Conservation (phyloP, 1,140 invertebrate species). For the Papilio polyxenes region DNA sequence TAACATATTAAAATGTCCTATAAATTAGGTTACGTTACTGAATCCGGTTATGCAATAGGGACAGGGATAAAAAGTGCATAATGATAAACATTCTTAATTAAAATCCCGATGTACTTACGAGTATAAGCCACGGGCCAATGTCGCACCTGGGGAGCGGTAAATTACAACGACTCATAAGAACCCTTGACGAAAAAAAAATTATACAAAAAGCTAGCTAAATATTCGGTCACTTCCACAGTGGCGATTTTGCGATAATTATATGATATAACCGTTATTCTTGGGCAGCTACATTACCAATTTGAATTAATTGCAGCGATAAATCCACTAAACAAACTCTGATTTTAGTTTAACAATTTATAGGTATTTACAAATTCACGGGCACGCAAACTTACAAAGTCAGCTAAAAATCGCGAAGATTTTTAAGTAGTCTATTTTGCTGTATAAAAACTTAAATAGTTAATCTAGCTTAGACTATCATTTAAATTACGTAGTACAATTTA, state of each 20-base stretch:
- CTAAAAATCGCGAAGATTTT: background rate
- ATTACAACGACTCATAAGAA: conserved; percentile 54
- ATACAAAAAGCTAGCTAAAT: conserved; percentile 47
- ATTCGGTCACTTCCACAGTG: conserved; percentile 48
- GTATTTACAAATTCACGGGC: background rate
- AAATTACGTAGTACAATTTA: background rate
- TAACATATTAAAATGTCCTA: background rate
- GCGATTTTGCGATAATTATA: conserved; percentile 25
- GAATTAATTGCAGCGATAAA: conserved; percentile 58
- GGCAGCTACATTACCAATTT: conserved; percentile 52
- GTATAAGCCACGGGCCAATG: conserved; percentile 62
- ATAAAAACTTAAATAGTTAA: too few species aligned
- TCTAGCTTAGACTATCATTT: too few species aligned
- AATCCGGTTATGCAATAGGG: conserved; percentile 39
- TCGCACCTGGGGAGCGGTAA: conserved; percentile 69
- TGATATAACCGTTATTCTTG: conserved; percentile 5
- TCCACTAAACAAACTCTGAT: conserved; percentile 50
- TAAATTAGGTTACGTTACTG: background rate
- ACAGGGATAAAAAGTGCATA: conserved; percentile 55
- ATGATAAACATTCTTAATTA: conserved; percentile 72
- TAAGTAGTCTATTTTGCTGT: background rate
- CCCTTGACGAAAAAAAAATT: conserved; percentile 54
- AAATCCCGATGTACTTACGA: conserved; percentile 65
- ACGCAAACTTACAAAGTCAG: conserved; percentile 17
- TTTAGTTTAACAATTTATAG: background rate